Conservation (phyloP, 2,113 vertebrate species). For the Romanogobio albipinnatus region DNA sequence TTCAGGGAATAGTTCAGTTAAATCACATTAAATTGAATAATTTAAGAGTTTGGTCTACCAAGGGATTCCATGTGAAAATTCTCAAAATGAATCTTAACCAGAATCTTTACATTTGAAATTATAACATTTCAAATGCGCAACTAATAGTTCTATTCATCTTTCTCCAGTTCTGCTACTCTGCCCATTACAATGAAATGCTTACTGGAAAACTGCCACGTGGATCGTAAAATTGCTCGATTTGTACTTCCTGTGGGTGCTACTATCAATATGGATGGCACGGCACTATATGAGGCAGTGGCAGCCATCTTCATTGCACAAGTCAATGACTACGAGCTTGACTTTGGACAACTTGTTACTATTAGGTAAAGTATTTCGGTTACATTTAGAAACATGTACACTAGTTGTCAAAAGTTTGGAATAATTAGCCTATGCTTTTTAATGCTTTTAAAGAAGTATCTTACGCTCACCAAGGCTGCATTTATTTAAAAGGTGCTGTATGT, state of each 20-base stretch:
- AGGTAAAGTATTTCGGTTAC: conserved; percentile 72
- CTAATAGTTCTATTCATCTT: conserved; percentile 2
- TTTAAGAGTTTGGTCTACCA: not conserved
- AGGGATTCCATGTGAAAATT: not conserved
- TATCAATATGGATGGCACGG: conserved; percentile 89
- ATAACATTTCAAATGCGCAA: too few relatives aligned
- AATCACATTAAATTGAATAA: not conserved
- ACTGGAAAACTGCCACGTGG: conserved; percentile 85
- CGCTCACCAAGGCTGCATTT: not conserved
- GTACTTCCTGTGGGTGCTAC: conserved; percentile 86
- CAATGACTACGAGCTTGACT: conserved; percentile 85
- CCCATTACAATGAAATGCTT: conserved; percentile 91
- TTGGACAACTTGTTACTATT: conserved; percentile 86
- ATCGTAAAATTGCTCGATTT: conserved; percentile 83
- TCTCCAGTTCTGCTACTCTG: conserved; percentile 83
- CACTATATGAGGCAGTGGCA: conserved; percentile 85
- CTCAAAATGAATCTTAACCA: too few relatives aligned
- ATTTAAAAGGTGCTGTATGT: not conserved
- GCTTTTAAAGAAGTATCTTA: not conserved
- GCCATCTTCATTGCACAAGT: conserved; percentile 89
- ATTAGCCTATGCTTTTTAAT: not conserved
- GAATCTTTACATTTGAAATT: not conserved
- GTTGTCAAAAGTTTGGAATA: not conserved
- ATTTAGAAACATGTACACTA: not conserved
- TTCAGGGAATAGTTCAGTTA: not conserved